Evolutionary conservation across 2,888 invertebrate genomes (phyloP).

Genomic region (Diachrysia chrysitis): DNA sequence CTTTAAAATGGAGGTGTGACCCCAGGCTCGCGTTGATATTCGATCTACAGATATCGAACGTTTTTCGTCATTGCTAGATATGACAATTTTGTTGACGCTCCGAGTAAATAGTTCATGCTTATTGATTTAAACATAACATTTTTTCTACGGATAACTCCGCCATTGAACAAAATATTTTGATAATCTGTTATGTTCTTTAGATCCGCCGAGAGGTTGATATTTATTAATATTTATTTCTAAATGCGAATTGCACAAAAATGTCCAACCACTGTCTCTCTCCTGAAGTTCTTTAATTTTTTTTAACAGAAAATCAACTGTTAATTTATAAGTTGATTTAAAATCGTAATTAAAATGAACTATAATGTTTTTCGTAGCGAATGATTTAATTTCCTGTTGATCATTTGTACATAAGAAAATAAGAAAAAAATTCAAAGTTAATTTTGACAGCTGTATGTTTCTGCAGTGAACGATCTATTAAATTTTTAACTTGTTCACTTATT

Average conservation of each 20-base stretch:
- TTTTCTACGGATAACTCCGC: too few species aligned
- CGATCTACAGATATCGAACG: neutral
- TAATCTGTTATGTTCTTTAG: neutral
- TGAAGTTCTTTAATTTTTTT: neutral
- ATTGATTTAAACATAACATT: too few species aligned
- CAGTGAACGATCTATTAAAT: neutral
- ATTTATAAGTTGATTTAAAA: neutral
- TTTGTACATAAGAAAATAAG: neutral
- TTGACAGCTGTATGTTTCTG: neutral
- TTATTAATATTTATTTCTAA: slow-evolving; percentile 3
- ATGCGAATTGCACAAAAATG: neutral
- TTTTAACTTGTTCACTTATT: neutral
- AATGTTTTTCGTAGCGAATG: neutral
- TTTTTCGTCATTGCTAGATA: slow-evolving; percentile 8
- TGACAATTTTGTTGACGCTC: neutral
- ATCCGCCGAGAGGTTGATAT: neutral
- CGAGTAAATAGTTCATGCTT: neutral
- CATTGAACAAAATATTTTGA: too few species aligned
- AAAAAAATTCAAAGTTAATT: neutral
- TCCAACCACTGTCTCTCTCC: neutral
- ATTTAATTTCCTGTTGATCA: neutral
- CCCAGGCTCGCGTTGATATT: neutral
- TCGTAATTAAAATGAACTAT: neutral
- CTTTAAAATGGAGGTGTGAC: neutral
- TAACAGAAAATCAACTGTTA: neutral